Percentiles rank a stretch among this genome's conserved stretches.
These are phyloP conservation scores for Melanotaenia maccullochi DNA, from an alignment of 2,797 vertebrate genomes.

Conservation along the genomic window DNA sequence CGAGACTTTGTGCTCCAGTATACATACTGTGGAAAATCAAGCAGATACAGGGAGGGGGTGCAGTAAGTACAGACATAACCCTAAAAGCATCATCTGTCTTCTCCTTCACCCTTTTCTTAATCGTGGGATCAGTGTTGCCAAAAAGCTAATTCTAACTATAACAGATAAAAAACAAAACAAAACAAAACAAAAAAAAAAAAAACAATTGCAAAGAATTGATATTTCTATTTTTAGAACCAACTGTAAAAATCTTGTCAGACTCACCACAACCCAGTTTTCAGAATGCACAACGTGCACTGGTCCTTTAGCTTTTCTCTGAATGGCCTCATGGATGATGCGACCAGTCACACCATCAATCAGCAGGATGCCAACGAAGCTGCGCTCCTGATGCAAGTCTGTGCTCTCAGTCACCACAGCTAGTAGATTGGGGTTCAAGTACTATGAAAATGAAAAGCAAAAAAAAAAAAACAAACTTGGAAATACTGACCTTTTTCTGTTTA, in stretches of 20 bases:
- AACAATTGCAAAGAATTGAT: background rate
- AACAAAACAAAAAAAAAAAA: background rate
- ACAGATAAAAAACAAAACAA: background rate
- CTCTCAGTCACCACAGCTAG: slow-evolving; percentile 96
- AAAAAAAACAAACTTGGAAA: background rate
- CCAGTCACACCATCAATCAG: slow-evolving; percentile 95
- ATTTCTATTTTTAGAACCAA: background rate
- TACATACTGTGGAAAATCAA: slow-evolving; percentile 85
- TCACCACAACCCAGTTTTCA: slow-evolving; percentile 99
- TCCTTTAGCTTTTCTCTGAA: slow-evolving; percentile 93
- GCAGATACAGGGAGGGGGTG: background rate
- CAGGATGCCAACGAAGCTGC: slow-evolving; percentile 92
- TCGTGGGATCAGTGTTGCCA: background rate
- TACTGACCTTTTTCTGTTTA: background rate
- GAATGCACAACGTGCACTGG: slow-evolving; percentile 96
- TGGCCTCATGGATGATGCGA: slow-evolving; percentile 93
- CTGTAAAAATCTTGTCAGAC: slow-evolving; percentile 33
- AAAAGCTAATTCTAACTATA: background rate
- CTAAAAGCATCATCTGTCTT: background rate
- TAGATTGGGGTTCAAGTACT: slow-evolving; percentile 98
- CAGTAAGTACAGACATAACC: background rate
- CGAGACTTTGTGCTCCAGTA: slow-evolving; percentile 98
- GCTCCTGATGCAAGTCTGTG: slow-evolving; percentile 90
- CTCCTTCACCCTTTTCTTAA: background rate
- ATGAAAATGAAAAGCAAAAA: background rate